Evolutionary conservation across 2,797 vertebrate genomes (phyloP).

Genomic region (Octomys mimax): DNA sequence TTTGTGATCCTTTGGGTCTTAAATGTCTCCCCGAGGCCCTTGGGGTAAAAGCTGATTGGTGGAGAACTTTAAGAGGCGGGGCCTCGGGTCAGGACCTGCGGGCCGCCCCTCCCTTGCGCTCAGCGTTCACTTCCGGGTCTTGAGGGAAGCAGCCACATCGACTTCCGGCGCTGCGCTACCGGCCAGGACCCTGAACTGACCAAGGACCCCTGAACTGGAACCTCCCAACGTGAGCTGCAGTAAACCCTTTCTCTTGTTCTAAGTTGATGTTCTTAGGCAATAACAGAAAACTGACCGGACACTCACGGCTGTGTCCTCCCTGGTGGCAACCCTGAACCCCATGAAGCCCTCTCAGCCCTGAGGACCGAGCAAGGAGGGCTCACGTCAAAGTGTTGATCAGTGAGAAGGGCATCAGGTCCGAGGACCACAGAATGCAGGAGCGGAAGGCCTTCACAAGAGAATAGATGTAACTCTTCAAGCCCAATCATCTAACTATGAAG

Average conservation of each 20-base stretch:
- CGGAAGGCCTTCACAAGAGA: background rate
- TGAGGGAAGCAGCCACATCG: background rate
- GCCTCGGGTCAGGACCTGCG: background rate
- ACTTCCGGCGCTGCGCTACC: no score
- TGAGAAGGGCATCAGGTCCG: background rate
- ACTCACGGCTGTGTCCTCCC: background rate
- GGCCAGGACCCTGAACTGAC: background rate
- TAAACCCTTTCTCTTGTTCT: no score
- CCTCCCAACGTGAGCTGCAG: background rate
- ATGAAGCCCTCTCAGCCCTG: background rate
- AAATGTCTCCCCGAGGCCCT: background rate
- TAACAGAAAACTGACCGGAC: background rate
- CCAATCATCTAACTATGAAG: constrained; percentile 15
- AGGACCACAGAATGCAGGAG: background rate
- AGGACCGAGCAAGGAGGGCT: background rate
- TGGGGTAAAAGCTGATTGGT: background rate
- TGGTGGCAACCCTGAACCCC: background rate
- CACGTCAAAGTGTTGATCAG: background rate
- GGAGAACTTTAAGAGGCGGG: background rate
- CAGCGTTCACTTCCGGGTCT: background rate
- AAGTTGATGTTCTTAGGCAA: background rate
- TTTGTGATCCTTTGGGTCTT: background rate
- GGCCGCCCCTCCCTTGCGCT: no score
- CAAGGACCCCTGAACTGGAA: background rate
- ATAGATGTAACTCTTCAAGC: background rate